phyloP scores from a whole-genome alignment of 2,888 invertebrate genomes.

The Callosobruchus maculatus region DNA sequence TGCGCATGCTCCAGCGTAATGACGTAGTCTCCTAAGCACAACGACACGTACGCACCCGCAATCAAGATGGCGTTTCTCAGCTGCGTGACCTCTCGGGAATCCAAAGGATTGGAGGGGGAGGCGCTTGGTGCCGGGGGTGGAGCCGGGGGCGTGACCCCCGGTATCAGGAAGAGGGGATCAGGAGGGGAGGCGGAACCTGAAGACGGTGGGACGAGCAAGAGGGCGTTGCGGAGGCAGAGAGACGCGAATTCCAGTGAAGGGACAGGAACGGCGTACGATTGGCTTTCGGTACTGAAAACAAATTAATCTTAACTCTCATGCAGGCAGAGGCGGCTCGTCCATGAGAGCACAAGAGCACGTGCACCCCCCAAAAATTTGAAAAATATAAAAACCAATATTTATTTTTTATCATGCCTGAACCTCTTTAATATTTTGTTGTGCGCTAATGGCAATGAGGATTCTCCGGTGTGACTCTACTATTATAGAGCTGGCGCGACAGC shows the following conservation, averaged over 20 bases:
- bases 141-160: constrained; percentile 43
- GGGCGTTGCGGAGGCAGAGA: constrained; percentile 82
- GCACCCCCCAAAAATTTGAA: no score
- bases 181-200: constrained; percentile 38
- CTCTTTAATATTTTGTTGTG: no score
- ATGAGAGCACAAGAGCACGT: no score
- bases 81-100: constrained; percentile 58
- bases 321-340: no score
- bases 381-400: no score
- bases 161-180: constrained; percentile 46
- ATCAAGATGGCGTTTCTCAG: constrained; percentile 67
- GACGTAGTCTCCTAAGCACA: constrained; percentile 81
- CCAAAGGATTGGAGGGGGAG: constrained; percentile 63
- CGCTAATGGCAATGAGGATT: no score
- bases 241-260: constrained; percentile 87
- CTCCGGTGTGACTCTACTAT: no score
- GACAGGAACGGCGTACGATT: constrained; percentile 82
- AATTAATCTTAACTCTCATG: neutral
- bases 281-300: constrained; percentile 54
- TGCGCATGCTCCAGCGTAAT: constrained; percentile 76
- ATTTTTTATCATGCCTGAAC: no score
- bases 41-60: constrained; percentile 77
- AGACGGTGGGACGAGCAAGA: constrained; percentile 63
- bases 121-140: constrained; percentile 46
- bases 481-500: no score